Base-by-base conservation (phyloP, 2,797 vertebrate species). In the Poecilia velifera region DNA sequence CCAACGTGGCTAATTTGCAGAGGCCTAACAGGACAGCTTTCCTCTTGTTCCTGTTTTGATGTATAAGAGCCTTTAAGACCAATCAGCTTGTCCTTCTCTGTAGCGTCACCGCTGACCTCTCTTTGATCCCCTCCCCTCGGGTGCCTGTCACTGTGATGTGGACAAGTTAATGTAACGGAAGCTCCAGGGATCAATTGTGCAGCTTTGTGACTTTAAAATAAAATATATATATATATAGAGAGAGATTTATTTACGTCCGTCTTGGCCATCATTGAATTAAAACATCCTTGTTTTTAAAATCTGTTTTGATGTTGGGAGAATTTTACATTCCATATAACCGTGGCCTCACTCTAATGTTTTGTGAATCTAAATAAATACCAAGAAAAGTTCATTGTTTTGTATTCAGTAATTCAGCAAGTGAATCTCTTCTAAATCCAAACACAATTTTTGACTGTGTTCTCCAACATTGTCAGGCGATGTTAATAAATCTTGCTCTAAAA, bases 131-230 rank as follows among this genome's bases (percentile, higher is more conserved):
- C 66, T 80, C 64, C 70, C 84, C 86, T 73, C 77, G 73, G 83
- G 83, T 88, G 83, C 82, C 83, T 82, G 89, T 92, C 89, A 87
- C 78, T 84, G 80, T 90, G 87, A 89, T 77, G 76, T 84, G 88
- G 85, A 93, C 88, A 89, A 46, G 88, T 88, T 85, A 89, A 83
- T 90, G 80, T 90, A 90, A 86, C 78, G 49, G 80, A 68, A 89
- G 76, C 88, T 88, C 47, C 22, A 77, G 85, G 85, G 82, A 92
- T 73, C 79, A 78, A 82, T 87, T 87, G 83, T 87, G 80, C 73
- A 73, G 55, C 46, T 14, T 75, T 76, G 28, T 84, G 68, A 76
- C 78, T 90, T 81, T 88, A 73, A 86, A 43, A 31, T 31, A 31
- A 90, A 87, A 76, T 2, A 51, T 34, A 34, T 34, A 34, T 34